phyloP scores from a whole-genome alignment of 2,113 vertebrate genomes.

The Tauraco erythrolophus region DNA sequence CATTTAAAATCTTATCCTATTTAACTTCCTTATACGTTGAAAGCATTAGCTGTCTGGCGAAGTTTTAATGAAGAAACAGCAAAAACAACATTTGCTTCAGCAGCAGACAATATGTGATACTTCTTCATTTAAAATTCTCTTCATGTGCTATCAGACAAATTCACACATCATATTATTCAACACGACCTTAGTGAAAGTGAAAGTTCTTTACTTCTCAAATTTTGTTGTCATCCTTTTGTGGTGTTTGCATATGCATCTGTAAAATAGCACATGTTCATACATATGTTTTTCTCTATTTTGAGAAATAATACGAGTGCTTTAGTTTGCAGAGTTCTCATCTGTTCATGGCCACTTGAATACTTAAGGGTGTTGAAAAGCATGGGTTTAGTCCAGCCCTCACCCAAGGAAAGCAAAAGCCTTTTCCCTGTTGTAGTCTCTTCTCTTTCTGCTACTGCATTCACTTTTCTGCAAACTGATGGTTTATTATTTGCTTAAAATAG shows the following conservation, averaged over 20 bases:
- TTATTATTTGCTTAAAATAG: not conserved
- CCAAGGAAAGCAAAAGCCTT: not conserved
- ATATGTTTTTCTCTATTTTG: not conserved
- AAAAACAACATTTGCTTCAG: constrained; percentile 13
- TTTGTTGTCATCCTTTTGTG: not conserved
- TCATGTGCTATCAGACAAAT: not conserved
- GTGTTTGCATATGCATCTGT: not conserved
- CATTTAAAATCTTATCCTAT: not conserved
- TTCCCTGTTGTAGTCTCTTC: not conserved
- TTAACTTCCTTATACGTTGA: not conserved
- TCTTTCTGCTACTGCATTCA: not conserved
- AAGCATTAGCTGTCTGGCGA: not conserved
- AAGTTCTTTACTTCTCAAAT: not conserved
- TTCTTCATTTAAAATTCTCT: not conserved
- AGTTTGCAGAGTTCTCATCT: not conserved
- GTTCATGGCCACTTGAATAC: not conserved
- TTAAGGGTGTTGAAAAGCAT: not conserved
- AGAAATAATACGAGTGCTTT: not conserved
- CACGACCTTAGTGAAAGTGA: not conserved
- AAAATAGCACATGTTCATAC: not conserved
- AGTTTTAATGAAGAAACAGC: not conserved
- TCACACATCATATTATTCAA: not conserved
- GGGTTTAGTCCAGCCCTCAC: not conserved
- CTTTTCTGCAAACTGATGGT: not conserved
- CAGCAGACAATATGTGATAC: not conserved